Percentiles rank a stretch among this genome's conserved stretches.
phyloP scores from a whole-genome alignment of 1,140 invertebrate genomes.

The Coelopa frigida region DNA sequence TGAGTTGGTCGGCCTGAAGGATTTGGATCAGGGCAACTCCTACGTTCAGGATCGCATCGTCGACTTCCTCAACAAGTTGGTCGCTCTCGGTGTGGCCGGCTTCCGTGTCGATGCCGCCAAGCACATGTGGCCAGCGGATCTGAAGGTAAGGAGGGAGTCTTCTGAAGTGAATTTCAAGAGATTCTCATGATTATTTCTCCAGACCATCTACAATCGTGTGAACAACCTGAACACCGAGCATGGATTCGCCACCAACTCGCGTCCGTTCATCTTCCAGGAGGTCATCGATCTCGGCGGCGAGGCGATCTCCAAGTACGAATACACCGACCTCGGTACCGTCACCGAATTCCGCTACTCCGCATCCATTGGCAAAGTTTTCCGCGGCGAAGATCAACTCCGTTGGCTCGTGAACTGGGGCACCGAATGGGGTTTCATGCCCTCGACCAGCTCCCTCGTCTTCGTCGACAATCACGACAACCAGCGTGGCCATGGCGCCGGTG shows the following conservation, averaged over 20 bases:
- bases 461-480: slow-evolving; percentile 67
- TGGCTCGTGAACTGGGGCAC: slow-evolving; percentile 52
- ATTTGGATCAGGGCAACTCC: slow-evolving; percentile 57
- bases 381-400: slow-evolving; percentile 48
- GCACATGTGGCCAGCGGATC: slow-evolving; percentile 68
- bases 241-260: slow-evolving; percentile 51
- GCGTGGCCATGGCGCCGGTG: slow-evolving; percentile 48
- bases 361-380: slow-evolving; percentile 53
- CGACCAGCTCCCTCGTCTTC: slow-evolving; percentile 48
- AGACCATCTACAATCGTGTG: slow-evolving; percentile 38
- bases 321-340: slow-evolving; percentile 58
- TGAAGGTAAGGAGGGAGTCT: slow-evolving; percentile 31
- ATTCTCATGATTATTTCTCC: neutral
- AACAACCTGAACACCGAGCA: slow-evolving; percentile 54
- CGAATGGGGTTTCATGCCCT: slow-evolving; percentile 46
- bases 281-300: slow-evolving; percentile 65
- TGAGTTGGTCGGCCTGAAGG: slow-evolving; percentile 61
- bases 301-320: slow-evolving; percentile 49
- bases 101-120: slow-evolving; percentile 65
- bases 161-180: neutral
- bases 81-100: slow-evolving; percentile 71
- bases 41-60: slow-evolving; percentile 61
- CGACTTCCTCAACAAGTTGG: slow-evolving; percentile 59
- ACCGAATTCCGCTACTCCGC: slow-evolving; percentile 67
- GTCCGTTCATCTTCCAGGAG: slow-evolving; percentile 71